phyloP scores from a whole-genome alignment of 2,888 invertebrate species.

The Rhagonycha lutea region DNA sequence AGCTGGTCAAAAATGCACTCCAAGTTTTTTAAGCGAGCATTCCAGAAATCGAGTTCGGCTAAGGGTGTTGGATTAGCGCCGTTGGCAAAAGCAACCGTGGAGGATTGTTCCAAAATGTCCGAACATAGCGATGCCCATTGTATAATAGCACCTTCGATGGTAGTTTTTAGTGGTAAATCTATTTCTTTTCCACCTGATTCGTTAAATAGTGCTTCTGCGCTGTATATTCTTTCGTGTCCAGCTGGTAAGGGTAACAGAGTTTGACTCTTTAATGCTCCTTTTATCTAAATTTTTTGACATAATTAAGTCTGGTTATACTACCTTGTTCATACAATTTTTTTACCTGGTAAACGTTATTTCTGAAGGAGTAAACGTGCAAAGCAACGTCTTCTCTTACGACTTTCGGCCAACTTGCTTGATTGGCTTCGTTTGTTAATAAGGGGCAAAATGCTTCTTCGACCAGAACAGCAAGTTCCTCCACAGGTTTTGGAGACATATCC shows the following conservation, averaged over 20 bases:
- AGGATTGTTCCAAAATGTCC: slow-evolving; percentile 78
- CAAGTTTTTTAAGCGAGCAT: slow-evolving; percentile 74
- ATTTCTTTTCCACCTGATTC: slow-evolving; percentile 60
- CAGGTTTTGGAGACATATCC: slow-evolving; percentile 71
- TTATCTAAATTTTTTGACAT: slow-evolving; percentile 53
- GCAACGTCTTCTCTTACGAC: slow-evolving; percentile 73
- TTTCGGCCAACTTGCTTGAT: slow-evolving; percentile 75
- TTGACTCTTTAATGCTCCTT: slow-evolving; percentile 83
- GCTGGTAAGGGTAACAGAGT: slow-evolving; percentile 86
- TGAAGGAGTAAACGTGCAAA: slow-evolving; percentile 69
- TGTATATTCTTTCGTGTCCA: slow-evolving; percentile 70
- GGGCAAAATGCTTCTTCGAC: slow-evolving; percentile 77
- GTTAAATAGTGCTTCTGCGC: slow-evolving; percentile 59
- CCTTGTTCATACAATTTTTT: not conserved
- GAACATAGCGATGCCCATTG: slow-evolving; percentile 76
- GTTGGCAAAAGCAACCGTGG: slow-evolving; percentile 69
- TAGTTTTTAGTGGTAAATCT: slow-evolving; percentile 74
- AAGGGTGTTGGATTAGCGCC: slow-evolving; percentile 73
- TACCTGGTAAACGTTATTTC: slow-evolving; percentile 71
- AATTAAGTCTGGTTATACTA: not conserved
- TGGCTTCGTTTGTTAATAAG: slow-evolving; percentile 69
- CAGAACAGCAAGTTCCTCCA: slow-evolving; percentile 70
- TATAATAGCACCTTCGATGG: slow-evolving; percentile 83
- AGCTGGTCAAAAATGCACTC: slow-evolving; percentile 88
- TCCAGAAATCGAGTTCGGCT: slow-evolving; percentile 81